Percentiles rank a stretch among this genome's conserved stretches.
Conservation (phyloP, 1,140 invertebrate species). For the Bombus vancouverensis region DNA sequence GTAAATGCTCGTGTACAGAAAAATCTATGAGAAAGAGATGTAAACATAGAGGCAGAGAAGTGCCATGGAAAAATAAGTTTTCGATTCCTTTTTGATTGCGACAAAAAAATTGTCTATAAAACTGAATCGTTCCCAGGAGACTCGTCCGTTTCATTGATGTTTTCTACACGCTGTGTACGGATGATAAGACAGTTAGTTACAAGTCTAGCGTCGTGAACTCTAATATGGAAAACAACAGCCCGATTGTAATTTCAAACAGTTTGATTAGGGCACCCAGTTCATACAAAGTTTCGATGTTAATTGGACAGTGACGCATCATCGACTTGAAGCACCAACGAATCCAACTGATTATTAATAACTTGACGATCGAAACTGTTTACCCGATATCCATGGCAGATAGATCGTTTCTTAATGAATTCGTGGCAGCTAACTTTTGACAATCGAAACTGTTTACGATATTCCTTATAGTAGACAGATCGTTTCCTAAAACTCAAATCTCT, state of each 20-base stretch:
- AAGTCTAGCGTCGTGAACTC: background rate
- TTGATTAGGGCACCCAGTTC: conserved; percentile 31
- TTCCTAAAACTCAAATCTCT: background rate
- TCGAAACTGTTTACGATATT: conserved; percentile 30
- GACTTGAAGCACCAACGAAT: background rate
- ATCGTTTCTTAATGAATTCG: conserved; percentile 31
- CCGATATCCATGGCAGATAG: conserved; percentile 5
- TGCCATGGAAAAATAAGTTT: background rate
- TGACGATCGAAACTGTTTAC: conserved; percentile 13
- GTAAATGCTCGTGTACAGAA: background rate
- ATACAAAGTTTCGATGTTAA: conserved; percentile 41
- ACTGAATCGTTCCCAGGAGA: background rate
- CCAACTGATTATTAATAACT: background rate
- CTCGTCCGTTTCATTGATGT: background rate
- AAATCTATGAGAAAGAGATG: background rate
- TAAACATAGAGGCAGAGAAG: background rate
- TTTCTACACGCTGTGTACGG: background rate
- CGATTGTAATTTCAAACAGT: background rate
- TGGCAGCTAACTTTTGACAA: background rate
- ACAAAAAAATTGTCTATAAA: conserved; percentile 7
- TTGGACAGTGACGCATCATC: conserved; percentile 64
- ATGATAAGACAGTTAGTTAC: conserved; percentile 3
- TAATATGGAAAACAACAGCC: background rate
- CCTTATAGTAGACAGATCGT: conserved; percentile 26
- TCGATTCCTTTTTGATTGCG: background rate